Conservation (phyloP, 2,797 vertebrate species). For the Eulemur rubriventer region DNA sequence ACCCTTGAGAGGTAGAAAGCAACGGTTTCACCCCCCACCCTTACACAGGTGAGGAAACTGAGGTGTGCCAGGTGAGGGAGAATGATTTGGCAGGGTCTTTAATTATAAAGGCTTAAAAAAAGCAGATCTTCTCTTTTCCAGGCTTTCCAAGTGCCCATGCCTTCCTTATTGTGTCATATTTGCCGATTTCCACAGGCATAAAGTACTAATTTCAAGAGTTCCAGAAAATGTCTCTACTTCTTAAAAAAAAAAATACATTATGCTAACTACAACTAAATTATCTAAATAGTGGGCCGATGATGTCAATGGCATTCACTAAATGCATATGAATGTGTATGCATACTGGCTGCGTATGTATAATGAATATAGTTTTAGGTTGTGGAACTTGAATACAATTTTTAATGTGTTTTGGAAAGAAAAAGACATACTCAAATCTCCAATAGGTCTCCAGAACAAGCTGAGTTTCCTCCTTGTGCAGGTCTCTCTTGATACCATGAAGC, state of each 20-base stretch:
- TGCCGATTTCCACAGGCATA: not conserved
- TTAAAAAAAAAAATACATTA: not conserved
- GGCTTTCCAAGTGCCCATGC: fast-evolving
- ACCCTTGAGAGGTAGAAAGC: not conserved
- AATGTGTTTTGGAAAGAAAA: conserved; percentile 68
- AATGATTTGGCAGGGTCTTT: not conserved
- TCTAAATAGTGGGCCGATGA: not conserved
- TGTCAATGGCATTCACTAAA: not conserved
- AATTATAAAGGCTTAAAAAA: conserved; percentile 47
- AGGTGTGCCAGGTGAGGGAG: not conserved
- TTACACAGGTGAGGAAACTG: conserved; percentile 43
- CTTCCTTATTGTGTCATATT: not conserved
- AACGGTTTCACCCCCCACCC: not conserved
- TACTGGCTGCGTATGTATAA: not conserved
- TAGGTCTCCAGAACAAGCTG: conserved; percentile 43
- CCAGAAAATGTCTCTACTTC: conserved; percentile 22
- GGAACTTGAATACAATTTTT: conserved; percentile 35
- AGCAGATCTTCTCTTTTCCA: not conserved
- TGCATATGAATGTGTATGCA: not conserved
- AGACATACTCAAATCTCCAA: conserved; percentile 41
- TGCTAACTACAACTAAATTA: not conserved
- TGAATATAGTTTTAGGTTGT: not conserved
- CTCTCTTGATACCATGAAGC: conserved; percentile 52
- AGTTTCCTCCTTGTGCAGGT: conserved; percentile 39
- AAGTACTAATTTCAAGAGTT: not conserved